Evolutionary conservation across 2,113 vertebrate species (phyloP), one percentile per base, ranked within the genome.

Genomic region (Tamias sibiricus): DNA sequence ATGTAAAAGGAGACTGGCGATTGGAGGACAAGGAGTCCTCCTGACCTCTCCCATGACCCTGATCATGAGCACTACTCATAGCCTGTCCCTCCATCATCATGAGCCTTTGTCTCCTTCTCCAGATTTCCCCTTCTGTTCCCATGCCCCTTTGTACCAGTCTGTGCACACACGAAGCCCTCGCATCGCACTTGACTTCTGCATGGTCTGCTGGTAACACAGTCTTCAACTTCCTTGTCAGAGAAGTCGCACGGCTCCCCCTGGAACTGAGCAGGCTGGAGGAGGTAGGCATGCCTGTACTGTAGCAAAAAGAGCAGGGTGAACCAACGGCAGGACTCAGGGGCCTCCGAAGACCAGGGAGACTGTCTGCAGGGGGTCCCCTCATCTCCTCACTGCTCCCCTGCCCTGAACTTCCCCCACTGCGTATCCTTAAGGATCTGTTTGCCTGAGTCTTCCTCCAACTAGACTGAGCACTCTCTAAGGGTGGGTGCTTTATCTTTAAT

Each of bases 251-350:
- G 97, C 26, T 99, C 99, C 72, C 99, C 99, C 4, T 97, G 93
- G 95, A 99, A 99, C 98, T 99, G 99, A 97, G 99, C 99, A 0
- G 99, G 99, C 88, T 94, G 98, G 52, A 98, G 97, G 97, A 99
- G 97, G 80, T 74, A 99, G 87, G 98, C 98, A 40, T 98, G 99
- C 90, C 99, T 99, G 98, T 99, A 99, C 99, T 99, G 97, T 32
- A 94, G 72, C 76, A 89, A 96, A 97, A 20, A 94, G 19, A 88
- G 24, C 4, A 26, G n/a, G 74, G 82, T 95, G n/a, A 97, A 37
- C 22, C 20, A 13, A 8, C 12, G 19, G 22, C 28, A 35, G 54
- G 57, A 17, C 24, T 80, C 17, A 0, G 26, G 30, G 10, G 24
- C 26, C 35, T 7, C 1, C 2, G 42, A 87, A 82, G 22, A 7